Evolutionary conservation across 2,113 vertebrate species (phyloP), one percentile per base, ranked within the genome.

Genomic region (Nesogale talazaci): DNA sequence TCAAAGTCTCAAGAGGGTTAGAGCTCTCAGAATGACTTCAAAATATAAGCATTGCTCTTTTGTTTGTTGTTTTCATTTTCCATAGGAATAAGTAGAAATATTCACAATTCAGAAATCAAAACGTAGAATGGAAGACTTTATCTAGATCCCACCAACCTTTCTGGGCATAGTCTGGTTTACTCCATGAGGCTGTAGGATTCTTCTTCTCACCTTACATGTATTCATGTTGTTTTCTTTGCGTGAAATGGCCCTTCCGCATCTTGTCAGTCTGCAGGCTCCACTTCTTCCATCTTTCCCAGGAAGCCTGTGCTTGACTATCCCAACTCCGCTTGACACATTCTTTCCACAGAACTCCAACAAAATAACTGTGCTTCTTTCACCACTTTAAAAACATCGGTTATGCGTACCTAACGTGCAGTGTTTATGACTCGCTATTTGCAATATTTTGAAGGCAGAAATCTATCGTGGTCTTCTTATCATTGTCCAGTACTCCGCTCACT

Each of bases 1-100:
- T 82, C 89, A 91, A 95, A 96, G 82, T 95, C 94, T 94, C 96
- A 91, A 87, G 67, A 92, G 92, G 31, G 95, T 93, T 94, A 93
- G 88, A 94, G 82, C 72, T 95, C 87, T 96, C 84, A 76, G 91
- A 91, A 77, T 57, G 69, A 96, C 82, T 96, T 90, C 67, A 95
- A 79, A 95, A 94, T 89, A 92, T 79, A 90, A 69, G 63, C 63
- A 86, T 27, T 89, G 88, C 9, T 91, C 56, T 92, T 92, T 82
- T 81, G 67, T 46, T 89, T 90, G 80, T 89, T 19, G 67, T 85
- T 93, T 95, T 89, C 74, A 91, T 94, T 93, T 90, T 36, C 77
- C 69, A 40, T 23, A 75, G 92, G 52, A 93, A 90, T 89, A 86
- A 90, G 80, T 25, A 91, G 42, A 88, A 82, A 87, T 81, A 78